A percentile compares a stretch with the other conserved stretches of the same genome.
These are phyloP conservation scores for Blennius ocellaris DNA, from an alignment of 2,113 vertebrate genomes.

Conservation along the genomic window DNA sequence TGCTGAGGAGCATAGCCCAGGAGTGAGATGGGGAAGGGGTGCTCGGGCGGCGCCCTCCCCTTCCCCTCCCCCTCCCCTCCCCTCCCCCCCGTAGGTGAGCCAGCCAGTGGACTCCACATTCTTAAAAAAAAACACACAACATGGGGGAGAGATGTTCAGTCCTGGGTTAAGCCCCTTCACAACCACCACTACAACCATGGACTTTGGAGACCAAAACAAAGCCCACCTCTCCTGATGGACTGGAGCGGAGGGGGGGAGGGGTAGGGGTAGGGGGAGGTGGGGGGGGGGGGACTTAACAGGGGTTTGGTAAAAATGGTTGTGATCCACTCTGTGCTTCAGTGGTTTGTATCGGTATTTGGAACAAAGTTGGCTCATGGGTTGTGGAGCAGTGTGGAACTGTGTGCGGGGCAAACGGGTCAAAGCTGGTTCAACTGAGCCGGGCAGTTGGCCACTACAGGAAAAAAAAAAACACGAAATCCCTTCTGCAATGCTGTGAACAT, in stretches of 20 bases:
- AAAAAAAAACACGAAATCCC: not conserved
- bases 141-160: constrained; percentile 55
- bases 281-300: not conserved
- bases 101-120: constrained; percentile 64
- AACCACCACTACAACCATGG: constrained; percentile 52
- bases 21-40: constrained; percentile 84
- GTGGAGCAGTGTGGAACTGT: constrained; percentile 14
- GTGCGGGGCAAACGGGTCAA: not conserved
- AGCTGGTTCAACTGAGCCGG: not conserved
- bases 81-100: constrained; percentile 36
- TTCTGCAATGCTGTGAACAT: not conserved
- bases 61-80: constrained; percentile 38
- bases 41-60: constrained; percentile 57
- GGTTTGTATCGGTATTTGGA: constrained; percentile 56
- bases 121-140: constrained; percentile 62
- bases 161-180: constrained; percentile 55
- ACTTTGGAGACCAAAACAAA: constrained; percentile 62
- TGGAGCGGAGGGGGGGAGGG: constrained; percentile 12
- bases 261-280: constrained; percentile 21
- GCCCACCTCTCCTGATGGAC: constrained; percentile 35
- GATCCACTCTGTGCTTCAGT: constrained; percentile 67
- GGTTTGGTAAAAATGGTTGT: constrained; percentile 58
- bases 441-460: constrained; percentile 1
- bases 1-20: constrained; percentile 98
- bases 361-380: constrained; percentile 77